Evolutionary conservation across 2,888 invertebrate genomes (phyloP), one percentile per base, ranked within the genome.

Genomic region (Fragum fragum): DNA sequence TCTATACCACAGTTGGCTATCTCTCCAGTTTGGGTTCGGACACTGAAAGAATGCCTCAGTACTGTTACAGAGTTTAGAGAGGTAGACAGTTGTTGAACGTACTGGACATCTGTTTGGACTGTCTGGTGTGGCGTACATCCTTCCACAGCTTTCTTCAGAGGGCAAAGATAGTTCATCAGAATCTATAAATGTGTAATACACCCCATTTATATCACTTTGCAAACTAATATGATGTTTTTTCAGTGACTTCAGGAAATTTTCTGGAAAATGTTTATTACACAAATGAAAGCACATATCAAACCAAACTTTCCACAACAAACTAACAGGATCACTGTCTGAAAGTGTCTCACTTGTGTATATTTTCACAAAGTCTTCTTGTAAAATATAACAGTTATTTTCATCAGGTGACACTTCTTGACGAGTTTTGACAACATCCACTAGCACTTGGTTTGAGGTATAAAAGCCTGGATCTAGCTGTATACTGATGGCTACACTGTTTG

Each of bases 271-370:
- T 5, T 70, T 66, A 32, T 16, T 55, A 29, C 79, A 73, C 28
- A 84, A 73, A 63, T 81, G 71, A 36, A 70, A 81, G 14, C 63
- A 73, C 1, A 81, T 73, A 57, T 84, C 84, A 76, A 84, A 84
- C 79, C 76, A 84, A 16, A 84, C 81, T 42, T 84, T 84, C 79
- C 76, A 79, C 9, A 70, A 55, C 21, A 84, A 63, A 53, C 21
- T 52, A 11, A 61, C 76, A n/a, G 84, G 84, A 47, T 57, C 63
- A 57, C 55, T 59, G 28, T 78, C 76, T 23, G 81, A 81, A 0
- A 84, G 52, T n/a, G 79, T 73, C 7, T 73, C 42, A 32, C 73
- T 69, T 6, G 53, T 59, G 32, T 79, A 81, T 26, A 84, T 32
- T 28, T 68, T 73, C 28, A 70, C 53, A 18, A 81, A 36, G 57